Conservation (phyloP, 2,888 invertebrate species). For the Hesperia comma region DNA sequence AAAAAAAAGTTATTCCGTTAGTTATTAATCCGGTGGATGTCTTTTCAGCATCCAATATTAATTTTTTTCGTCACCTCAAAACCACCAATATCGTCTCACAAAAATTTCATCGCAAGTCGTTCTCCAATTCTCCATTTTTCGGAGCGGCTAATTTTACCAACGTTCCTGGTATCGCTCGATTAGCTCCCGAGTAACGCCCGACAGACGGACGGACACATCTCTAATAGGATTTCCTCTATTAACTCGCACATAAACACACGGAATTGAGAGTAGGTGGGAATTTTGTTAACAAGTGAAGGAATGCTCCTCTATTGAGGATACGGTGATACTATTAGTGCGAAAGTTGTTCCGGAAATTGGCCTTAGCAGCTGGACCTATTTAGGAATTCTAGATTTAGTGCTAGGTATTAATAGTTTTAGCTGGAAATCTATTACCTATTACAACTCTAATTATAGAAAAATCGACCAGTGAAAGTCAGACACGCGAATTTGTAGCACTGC, state of each 20-base stretch:
- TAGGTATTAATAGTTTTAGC: no score
- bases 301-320: constrained; percentile 2
- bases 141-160: constrained; percentile 7
- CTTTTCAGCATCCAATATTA: no score
- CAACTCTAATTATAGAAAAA: no score
- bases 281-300: constrained; percentile 5
- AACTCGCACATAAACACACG: constrained; percentile 13
- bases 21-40: no score
- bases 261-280: constrained; percentile 27
- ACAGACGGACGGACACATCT: constrained; percentile 10
- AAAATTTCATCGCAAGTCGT: not conserved
- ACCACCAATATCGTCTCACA: not conserved
- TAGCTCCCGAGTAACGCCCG: constrained; percentile 15
- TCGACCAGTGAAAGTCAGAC: no score
- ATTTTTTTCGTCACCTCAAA: not conserved
- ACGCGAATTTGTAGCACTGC: no score
- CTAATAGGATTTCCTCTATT: constrained; percentile 26
- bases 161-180: constrained; percentile 16
- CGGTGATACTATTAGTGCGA: not conserved
- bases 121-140: constrained; percentile 4
- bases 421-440: no score
- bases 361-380: no score
- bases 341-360: no score
- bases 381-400: no score
- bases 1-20: no score